Evolutionary conservation across 2,113 vertebrate genomes (phyloP), one percentile per base, ranked within the genome.

Genomic region (Monopterus albus): DNA sequence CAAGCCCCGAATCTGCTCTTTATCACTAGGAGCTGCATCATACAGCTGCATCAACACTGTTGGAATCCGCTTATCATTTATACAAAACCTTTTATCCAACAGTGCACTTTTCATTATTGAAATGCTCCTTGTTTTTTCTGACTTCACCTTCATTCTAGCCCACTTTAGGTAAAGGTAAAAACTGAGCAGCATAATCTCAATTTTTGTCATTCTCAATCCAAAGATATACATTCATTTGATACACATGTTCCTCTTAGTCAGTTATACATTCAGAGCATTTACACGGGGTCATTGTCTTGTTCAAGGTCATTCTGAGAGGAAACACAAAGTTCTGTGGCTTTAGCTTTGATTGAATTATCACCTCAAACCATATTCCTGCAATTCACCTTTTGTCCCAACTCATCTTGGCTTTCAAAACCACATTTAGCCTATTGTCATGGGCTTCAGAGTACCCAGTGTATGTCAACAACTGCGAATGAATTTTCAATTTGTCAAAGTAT

Each of bases 151-250:
- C 39, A 51, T 2, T 29, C n/a, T n/a, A n/a, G n/a, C n/a, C n/a
- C n/a, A n/a, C n/a, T n/a, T n/a, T n/a, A n/a, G n/a, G n/a, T n/a
- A n/a, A 23, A 69, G 13, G 10, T 62, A 59, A n/a, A n/a, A n/a
- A n/a, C 35, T 82, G 36, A 69, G 45, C n/a, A 49, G 38, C 21
- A 49, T 40, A 4, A 68, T 74, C 84, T 75, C 0, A 35, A 28
- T 56, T 46, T 76, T 75, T 72, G 14, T 50, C 23, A 75, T 73
- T 72, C 26, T 6, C 31, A 1, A 65, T 66, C 70, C 39, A 75
- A 13, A 49, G 5, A 65, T 78, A 79, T 59, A 39, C 43, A 52
- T 43, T 77, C 35, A 35, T 43, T 15, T 47, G n/a, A 38, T 15
- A 15, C 15, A 2, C 6, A 3, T 26, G 15, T 38, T 74, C 20